Evolutionary conservation across 2,888 invertebrate species (phyloP).

Genomic region (Dasysyrphus tricinctus): DNA sequence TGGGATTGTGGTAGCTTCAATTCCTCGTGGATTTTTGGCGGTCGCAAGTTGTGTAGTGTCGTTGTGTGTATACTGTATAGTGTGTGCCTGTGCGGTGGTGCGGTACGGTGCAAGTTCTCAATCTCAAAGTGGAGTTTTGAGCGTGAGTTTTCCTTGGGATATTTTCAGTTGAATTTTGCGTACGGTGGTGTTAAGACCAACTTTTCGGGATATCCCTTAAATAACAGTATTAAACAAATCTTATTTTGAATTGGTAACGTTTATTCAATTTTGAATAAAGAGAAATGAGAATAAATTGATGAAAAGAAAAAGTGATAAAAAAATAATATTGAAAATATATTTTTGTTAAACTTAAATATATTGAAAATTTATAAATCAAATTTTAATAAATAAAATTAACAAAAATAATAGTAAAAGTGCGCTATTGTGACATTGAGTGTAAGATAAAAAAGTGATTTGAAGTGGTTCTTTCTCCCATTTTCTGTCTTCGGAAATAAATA

Average conservation of each 20-base stretch:
- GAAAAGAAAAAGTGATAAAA: slow-evolving; percentile 2
- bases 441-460: slow-evolving; percentile 12
- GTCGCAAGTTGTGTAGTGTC: slow-evolving; percentile 24
- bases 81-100: not conserved
- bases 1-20: slow-evolving; percentile 62
- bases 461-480: not conserved
- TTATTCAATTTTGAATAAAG: slow-evolving; percentile 5
- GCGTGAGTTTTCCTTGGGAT: slow-evolving; percentile 69
- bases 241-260: slow-evolving; percentile 15
- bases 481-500: slow-evolving; percentile 27
- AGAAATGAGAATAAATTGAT: not conserved
- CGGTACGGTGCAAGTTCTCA: slow-evolving; percentile 25
- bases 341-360: no score
- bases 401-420: no score
- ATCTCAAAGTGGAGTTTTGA: slow-evolving; percentile 68
- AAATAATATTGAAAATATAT: not conserved
- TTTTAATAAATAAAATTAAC: not conserved
- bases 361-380: no score
- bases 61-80: not conserved
- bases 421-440: not conserved
- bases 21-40: slow-evolving; percentile 73
- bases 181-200: slow-evolving; percentile 82
- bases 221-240: slow-evolving; percentile 50
- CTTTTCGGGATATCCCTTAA: slow-evolving; percentile 77
- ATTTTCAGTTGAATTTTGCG: slow-evolving; percentile 82